Evolutionary conservation across 1,140 invertebrate genomes (phyloP).

Genomic region (Vollenhovia emeryi): DNA sequence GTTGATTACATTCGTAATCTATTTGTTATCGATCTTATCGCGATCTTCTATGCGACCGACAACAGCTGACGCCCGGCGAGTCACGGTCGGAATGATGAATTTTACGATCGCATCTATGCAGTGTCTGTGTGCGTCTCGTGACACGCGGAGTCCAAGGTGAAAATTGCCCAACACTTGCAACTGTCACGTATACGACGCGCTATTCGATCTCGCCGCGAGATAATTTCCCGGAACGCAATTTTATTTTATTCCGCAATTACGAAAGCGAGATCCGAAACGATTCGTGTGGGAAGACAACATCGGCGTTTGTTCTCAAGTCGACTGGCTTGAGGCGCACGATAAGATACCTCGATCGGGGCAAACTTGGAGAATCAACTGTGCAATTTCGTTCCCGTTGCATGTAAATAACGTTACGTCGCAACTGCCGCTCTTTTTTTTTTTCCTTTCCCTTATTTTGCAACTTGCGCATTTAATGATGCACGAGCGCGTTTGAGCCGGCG

Average conservation of each 20-base stretch:
- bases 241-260: background rate
- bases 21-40: background rate
- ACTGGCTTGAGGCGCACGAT: background rate
- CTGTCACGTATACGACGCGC: background rate
- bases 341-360: background rate
- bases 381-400: background rate
- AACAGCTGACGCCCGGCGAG: background rate
- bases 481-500: background rate
- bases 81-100: background rate
- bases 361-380: background rate
- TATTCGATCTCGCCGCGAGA: background rate
- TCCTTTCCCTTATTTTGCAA: too few species aligned
- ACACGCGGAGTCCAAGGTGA: constrained; percentile 4
- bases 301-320: background rate
- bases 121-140: background rate
- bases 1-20: background rate
- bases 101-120: background rate
- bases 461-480: background rate
- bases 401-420: background rate
- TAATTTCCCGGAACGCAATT: background rate
- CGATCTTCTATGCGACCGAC: background rate
- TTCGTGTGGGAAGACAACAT: too few species aligned
- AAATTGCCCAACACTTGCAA: background rate
- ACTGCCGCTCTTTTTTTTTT: background rate
- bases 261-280: background rate